Base-by-base conservation (phyloP, 2,888 invertebrate species). In the Myopa tessellatipennis region DNA sequence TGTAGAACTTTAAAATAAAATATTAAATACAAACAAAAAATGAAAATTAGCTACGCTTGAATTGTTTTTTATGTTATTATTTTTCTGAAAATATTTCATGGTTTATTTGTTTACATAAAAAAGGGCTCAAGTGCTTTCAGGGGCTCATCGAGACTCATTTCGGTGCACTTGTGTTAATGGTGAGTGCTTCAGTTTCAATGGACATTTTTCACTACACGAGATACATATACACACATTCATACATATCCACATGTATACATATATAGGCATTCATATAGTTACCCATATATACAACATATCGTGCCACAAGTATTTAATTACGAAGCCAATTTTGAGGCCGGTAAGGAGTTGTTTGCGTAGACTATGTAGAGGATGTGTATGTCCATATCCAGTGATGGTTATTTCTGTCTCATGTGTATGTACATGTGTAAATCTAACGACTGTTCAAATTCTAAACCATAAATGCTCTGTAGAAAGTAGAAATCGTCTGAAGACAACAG, bases 111-210 rank as follows among this genome's bases (percentile, higher is more conserved):
- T 45, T 10, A 45, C 45, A 45, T 6, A 45, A 45, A 45, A 45
- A 45, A 45, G 45, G 10, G 7, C 10, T 45, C 45, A 45, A 45
- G 45, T 45, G 45, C 7, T 1, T 45, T 6, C 45, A 8, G 3
- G 4, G 40, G 14, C 10, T n/a, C 67, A 18, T 40, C 14, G 67
- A n/a, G n/a, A 6, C 40, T 40, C 16, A 67, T 67, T 67, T 40
- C 36, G 67, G 34, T 40, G 40, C 67, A 67, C 67, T 67, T 67
- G 36, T 67, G 67, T 67, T 67, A 38, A 67, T 67, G 40, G 40
- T 36, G 63, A 5, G 63, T 36, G 36, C 36, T 61, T 61, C 61
- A 61, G 18, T 10, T 61, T 14, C 63, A 26, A 14, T 36, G 34
- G 10, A 65, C 14, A 36, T 65, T 36, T 36, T 36, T 10, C 12